These are phyloP conservation scores for Scytalopus superciliaris DNA, from an alignment of 2,113 vertebrate species.

Conservation along the genomic window DNA sequence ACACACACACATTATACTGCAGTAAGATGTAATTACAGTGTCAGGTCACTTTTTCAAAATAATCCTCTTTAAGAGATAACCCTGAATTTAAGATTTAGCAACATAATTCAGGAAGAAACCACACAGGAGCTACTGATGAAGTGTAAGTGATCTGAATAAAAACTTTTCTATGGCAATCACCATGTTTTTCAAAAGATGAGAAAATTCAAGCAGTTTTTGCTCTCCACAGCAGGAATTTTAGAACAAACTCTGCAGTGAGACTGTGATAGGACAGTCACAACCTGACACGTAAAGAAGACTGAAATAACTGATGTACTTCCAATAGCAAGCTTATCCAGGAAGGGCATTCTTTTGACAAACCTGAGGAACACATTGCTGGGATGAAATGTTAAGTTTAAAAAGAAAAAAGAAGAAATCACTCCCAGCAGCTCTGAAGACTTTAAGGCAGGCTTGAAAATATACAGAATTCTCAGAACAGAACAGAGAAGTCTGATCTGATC, in stretches of 20 bases:
- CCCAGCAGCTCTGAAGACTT: background rate
- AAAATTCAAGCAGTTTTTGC: background rate
- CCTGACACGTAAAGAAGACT: background rate
- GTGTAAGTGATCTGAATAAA: background rate
- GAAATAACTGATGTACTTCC: background rate
- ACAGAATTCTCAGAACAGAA: background rate
- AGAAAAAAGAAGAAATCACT: background rate
- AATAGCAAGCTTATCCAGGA: background rate
- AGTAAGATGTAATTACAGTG: conserved; percentile 9
- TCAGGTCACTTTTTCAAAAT: conserved; percentile 27
- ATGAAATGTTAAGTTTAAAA: background rate
- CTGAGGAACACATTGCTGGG: background rate
- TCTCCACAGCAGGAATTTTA: background rate
- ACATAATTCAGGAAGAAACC: background rate
- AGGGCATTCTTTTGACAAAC: background rate
- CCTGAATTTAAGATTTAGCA: conserved; percentile 18
- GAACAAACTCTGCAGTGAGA: background rate
- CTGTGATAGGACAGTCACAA: background rate
- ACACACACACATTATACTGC: background rate
- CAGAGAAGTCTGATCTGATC: background rate
- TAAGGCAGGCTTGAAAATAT: conserved; percentile 16
- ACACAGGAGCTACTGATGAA: background rate
- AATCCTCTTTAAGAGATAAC: background rate
- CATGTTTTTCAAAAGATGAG: background rate
- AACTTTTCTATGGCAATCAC: background rate